Evolutionary conservation across 2,888 invertebrate species (phyloP).

Genomic region (Aphrophora alni): DNA sequence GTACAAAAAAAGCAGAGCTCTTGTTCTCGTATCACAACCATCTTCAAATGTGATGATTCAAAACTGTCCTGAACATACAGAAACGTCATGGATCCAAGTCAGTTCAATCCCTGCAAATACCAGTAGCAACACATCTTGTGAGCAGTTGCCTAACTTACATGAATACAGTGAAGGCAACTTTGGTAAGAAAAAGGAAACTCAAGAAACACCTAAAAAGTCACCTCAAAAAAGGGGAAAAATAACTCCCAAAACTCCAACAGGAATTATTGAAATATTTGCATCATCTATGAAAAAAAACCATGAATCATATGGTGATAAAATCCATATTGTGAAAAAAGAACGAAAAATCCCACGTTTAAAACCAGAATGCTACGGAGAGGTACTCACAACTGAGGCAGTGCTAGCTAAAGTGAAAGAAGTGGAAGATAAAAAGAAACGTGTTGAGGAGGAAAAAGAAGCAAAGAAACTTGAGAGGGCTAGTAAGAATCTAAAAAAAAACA

Average conservation of each 20-base stretch:
- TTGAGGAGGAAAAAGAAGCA: conserved; percentile 10
- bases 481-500: not conserved
- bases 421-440: conserved; percentile 4
- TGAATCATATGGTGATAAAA: not conserved
- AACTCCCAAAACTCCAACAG: conserved; percentile 22
- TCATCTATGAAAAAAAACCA: conserved; percentile 19
- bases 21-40: not conserved
- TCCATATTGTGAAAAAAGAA: conserved; percentile 12
- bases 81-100: too few species aligned
- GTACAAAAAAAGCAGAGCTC: conserved; percentile 33
- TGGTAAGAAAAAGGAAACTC: not conserved
- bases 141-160: too few species aligned
- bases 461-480: not conserved
- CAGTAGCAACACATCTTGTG: too few species aligned
- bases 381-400: conserved; percentile 18
- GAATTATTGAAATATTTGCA: conserved; percentile 18
- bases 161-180: too few species aligned
- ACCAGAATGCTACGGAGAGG: conserved; percentile 14
- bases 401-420: conserved; percentile 16
- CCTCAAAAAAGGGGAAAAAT: conserved; percentile 3
- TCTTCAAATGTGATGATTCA: too few species aligned
- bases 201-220: conserved; percentile 17
- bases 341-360: conserved; percentile 16
- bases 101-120: too few species aligned
- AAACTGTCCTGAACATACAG: too few species aligned